phyloP scores from a whole-genome alignment of 2,113 vertebrate species.

The Prionailurus bengalensis region DNA sequence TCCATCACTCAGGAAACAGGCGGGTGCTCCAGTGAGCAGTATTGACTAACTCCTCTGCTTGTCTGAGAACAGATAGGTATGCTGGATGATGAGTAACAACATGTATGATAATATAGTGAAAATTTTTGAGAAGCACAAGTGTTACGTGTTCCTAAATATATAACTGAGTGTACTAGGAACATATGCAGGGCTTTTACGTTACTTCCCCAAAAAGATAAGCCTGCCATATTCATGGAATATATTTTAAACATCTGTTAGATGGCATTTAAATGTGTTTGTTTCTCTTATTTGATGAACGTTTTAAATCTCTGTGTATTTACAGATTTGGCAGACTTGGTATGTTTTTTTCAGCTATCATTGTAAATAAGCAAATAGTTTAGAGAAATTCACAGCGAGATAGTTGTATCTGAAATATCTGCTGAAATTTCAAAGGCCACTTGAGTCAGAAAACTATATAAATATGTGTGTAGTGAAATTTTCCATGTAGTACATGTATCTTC shows the following conservation, averaged over 20 bases:
- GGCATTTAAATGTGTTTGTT: neutral
- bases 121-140: neutral
- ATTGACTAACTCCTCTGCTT: neutral
- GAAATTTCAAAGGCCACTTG: slow-evolving; percentile 31
- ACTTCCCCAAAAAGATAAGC: neutral
- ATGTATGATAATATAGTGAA: neutral
- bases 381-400: neutral
- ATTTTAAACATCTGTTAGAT: neutral
- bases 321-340: neutral
- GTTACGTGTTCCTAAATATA: neutral
- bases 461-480: neutral
- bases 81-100: neutral
- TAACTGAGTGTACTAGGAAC: neutral
- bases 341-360: neutral
- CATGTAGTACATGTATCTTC: neutral
- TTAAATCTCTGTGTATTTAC: slow-evolving; percentile 35
- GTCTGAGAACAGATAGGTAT: neutral
- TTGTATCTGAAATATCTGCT: neutral
- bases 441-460: neutral
- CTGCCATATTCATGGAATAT: neutral
- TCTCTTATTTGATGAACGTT: slow-evolving; percentile 34
- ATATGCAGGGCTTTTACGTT: neutral
- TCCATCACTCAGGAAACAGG: neutral
- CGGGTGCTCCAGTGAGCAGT: neutral
- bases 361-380: slow-evolving; percentile 3